Base-by-base conservation (phyloP, 2,113 vertebrate genomes). In the Myodes glareolus region DNA sequence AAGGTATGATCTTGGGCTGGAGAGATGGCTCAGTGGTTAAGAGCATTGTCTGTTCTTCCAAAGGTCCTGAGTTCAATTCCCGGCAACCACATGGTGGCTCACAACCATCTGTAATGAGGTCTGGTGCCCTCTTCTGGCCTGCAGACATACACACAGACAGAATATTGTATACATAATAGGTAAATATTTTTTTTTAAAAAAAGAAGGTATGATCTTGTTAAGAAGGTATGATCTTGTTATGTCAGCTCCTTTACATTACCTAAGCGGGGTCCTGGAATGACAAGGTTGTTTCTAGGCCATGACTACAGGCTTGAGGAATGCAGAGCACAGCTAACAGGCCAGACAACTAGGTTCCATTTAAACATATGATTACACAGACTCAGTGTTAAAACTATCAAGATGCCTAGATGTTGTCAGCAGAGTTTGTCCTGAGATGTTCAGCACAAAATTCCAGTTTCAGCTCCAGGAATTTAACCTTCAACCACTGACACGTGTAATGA, bases 381-480 rank as follows among this genome's bases (percentile, higher is more conserved):
- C 25, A 36, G 47, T 88, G 63, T 88, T 88, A 14, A 36, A 78
- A 52, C 42, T 81, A 94, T 1, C 76, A 76, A 92, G 75, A 90
- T 88, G 50, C 16, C 19, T 36, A 95, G 88, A 87, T 78, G 6
- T 58, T 91, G 88, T 92, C 16, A 88, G 58, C 36, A 72, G 80
- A 77, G 36, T 94, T 95, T 42, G 70, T 93, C 58, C 72, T 70
- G 52, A 86, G 67, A 77, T 11, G 68, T 3, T 89, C 88, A 86
- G 63, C 29, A 91, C 39, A 91, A 91, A 92, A 88, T 86, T 91
- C 42, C 87, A 21, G 21, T 95, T 82, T 94, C 63, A 70, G 78
- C 76, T 92, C 67, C 25, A 42, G 92, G 91, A 91, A 82, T 94
- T 81, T 91, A 81, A 68, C 36, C 61, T 96, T 94, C 39, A 85